Evolutionary conservation across 2,113 vertebrate species (phyloP).

Genomic region (Stomatorhinus ivindoensis): DNA sequence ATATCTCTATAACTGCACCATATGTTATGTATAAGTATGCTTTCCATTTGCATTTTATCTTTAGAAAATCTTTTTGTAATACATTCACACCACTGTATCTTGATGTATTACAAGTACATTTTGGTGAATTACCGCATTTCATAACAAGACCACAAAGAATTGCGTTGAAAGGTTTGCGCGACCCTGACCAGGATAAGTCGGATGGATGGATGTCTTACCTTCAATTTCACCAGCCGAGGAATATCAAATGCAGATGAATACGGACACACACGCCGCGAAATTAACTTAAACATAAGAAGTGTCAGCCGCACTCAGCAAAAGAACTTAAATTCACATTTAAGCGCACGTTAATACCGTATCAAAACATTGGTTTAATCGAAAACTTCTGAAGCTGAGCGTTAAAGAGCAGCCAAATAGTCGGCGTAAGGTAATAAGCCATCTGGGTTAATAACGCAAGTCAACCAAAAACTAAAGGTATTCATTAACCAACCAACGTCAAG

Average conservation of each 20-base stretch:
- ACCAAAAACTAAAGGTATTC: neutral
- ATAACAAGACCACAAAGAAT: neutral
- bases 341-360: neutral
- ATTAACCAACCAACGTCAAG: neutral
- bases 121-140: too few species aligned
- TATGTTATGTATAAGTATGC: neutral
- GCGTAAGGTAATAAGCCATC: neutral
- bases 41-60: neutral
- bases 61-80: neutral
- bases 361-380: neutral
- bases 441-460: neutral
- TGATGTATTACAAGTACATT: neutral
- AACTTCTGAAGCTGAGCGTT: neutral
- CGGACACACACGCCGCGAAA: neutral
- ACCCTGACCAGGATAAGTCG: neutral
- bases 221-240: neutral
- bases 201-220: neutral
- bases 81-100: neutral
- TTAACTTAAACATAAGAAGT: neutral
- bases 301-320: neutral
- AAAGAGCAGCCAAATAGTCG: neutral
- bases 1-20: neutral
- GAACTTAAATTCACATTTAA: neutral
- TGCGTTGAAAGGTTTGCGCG: neutral
- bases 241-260: neutral